A percentile compares a stretch with the other conserved stretches of the same genome.
Conservation (phyloP, 2,113 vertebrate genomes). For the Athene cunicularia region DNA sequence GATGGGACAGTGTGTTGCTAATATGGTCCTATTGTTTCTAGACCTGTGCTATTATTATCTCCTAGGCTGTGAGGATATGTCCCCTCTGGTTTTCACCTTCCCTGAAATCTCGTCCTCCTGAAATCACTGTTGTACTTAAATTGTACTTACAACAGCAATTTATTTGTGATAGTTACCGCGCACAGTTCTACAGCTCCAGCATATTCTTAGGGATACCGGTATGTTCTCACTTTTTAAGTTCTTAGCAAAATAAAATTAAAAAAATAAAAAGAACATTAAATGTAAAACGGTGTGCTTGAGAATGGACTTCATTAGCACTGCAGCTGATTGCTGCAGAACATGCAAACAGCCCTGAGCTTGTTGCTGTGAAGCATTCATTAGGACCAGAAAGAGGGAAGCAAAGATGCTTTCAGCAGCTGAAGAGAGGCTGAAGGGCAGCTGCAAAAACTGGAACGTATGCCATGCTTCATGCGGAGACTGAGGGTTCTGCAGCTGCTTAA, state of each 20-base stretch:
- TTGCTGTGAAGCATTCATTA: not conserved
- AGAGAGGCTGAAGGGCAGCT: slow-evolving; percentile 9
- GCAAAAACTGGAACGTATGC: not conserved
- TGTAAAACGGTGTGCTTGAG: not conserved
- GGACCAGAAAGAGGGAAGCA: not conserved
- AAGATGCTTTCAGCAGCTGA: not conserved
- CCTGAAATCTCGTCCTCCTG: not conserved
- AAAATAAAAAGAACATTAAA: not conserved
- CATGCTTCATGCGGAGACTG: not conserved
- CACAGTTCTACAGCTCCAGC: not conserved
- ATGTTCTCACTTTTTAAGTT: not conserved
- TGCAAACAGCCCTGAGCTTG: not conserved
- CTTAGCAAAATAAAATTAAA: not conserved
- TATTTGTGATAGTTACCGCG: not conserved
- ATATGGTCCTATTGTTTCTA: not conserved
- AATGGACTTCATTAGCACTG: not conserved
- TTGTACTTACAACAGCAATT: not conserved
- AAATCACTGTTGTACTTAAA: not conserved
- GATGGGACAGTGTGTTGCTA: not conserved
- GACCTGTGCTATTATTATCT: not conserved
- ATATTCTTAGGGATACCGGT: not conserved
- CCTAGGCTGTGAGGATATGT: not conserved
- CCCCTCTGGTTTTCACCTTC: not conserved
- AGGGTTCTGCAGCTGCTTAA: slow-evolving; percentile 14
- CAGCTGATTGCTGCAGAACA: not conserved